A percentile compares a stretch with the other conserved stretches of the same genome.
Evolutionary conservation across 2,113 vertebrate species (phyloP).

Genomic region (Microtus pennsylvanicus): DNA sequence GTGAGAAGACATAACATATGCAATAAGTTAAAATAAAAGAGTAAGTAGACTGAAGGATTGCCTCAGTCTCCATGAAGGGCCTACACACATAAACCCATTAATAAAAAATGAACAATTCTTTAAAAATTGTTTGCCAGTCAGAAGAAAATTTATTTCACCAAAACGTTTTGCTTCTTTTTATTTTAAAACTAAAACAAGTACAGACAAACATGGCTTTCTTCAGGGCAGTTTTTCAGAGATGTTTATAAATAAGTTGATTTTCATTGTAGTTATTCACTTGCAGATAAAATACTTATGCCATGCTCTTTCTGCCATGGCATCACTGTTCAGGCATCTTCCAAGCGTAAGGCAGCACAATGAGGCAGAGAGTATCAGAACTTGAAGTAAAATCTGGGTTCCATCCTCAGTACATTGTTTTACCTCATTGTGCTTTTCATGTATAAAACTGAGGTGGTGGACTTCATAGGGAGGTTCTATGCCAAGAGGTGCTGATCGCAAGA

Average conservation of each 20-base stretch:
- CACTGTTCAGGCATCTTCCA: slow-evolving; percentile 10
- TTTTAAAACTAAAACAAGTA: slow-evolving; percentile 27
- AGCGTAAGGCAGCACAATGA: slow-evolving; percentile 1
- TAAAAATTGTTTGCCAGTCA: neutral
- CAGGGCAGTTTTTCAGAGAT: neutral
- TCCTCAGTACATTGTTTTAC: neutral
- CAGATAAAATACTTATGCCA: neutral
- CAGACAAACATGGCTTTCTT: neutral
- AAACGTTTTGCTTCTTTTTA: slow-evolving; percentile 46
- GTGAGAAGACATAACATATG: slow-evolving; percentile 24
- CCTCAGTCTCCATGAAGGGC: neutral
- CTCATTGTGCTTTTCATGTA: slow-evolving; percentile 12
- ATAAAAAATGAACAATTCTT: neutral
- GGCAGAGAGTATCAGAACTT: slow-evolving; percentile 24
- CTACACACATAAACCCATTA: neutral
- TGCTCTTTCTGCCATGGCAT: neutral
- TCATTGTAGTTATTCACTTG: slow-evolving; percentile 2
- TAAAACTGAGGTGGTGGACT: slow-evolving; percentile 12
- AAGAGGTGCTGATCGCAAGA: too few relatives aligned
- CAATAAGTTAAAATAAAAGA: slow-evolving; percentile 1
- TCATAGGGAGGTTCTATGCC: neutral
- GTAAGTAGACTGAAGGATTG: neutral
- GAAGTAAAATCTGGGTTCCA: slow-evolving; percentile 6
- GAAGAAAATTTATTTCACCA: slow-evolving; percentile 9
- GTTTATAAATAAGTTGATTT: neutral